phyloP scores from a whole-genome alignment of 2,888 invertebrate genomes.

The Resseliella maxima region DNA sequence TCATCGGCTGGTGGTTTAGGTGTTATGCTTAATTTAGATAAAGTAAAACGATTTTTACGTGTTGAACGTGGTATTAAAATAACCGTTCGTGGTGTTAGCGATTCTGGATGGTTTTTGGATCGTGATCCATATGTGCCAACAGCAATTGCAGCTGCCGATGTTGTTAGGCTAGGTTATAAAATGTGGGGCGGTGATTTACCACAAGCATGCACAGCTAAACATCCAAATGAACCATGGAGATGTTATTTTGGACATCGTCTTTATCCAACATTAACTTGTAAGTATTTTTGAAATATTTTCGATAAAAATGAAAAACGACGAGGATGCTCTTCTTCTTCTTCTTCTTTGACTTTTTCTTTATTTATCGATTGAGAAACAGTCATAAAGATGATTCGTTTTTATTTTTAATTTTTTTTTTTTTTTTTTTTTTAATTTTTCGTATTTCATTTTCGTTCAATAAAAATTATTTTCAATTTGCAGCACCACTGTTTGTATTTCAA shows the following conservation, averaged over 20 bases:
- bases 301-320: too few species aligned
- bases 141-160: slow-evolving; percentile 73
- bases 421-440: too few species aligned
- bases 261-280: slow-evolving; percentile 85
- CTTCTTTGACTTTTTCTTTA: too few species aligned
- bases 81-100: slow-evolving; percentile 85
- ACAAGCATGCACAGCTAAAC: slow-evolving; percentile 76
- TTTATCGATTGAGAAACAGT: background rate
- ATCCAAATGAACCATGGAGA: slow-evolving; percentile 83
- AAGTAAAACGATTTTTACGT: slow-evolving; percentile 78
- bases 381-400: slow-evolving; percentile 57
- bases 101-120: slow-evolving; percentile 96
- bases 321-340: too few species aligned
- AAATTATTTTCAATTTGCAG: slow-evolving; percentile 66
- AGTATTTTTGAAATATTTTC: slow-evolving; percentile 66
- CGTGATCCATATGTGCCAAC: slow-evolving; percentile 79
- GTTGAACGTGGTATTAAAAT: slow-evolving; percentile 72
- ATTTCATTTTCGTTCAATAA: too few species aligned
- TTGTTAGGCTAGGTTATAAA: slow-evolving; percentile 80
- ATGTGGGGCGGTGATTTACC: slow-evolving; percentile 86
- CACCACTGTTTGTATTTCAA: slow-evolving; percentile 93
- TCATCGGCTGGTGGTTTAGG: slow-evolving; percentile 93
- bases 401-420: background rate
- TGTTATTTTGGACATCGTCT: slow-evolving; percentile 93
- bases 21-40: slow-evolving; percentile 91